A percentile compares a stretch with the other conserved stretches of the same genome.
phyloP scores from a whole-genome alignment of 2,797 vertebrate species.

The Ambastaia sidthimunki region DNA sequence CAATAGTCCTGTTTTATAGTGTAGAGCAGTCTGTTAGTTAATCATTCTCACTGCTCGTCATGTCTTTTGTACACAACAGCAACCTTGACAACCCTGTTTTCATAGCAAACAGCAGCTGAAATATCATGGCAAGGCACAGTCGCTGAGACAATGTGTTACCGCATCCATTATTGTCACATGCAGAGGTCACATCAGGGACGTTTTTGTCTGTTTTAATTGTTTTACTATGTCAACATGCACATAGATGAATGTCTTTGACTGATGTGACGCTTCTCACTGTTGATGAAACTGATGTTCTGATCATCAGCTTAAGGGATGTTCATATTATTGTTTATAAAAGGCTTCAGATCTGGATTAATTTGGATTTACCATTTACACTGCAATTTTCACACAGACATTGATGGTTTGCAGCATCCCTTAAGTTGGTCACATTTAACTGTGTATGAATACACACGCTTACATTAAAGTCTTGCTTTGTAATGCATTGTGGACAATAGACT shows the following conservation, averaged over 20 bases:
- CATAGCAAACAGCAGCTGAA: not conserved
- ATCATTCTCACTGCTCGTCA: not conserved
- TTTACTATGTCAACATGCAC: not conserved
- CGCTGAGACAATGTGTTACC: not conserved
- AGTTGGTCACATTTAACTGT: not conserved
- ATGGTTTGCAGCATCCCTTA: not conserved
- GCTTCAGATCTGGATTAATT: not conserved
- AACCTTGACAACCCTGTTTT: slow-evolving; percentile 23
- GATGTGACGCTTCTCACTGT: no score
- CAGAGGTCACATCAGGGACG: not conserved
- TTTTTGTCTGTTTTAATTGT: not conserved
- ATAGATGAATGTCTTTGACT: no score
- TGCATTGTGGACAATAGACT: not conserved
- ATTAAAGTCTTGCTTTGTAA: not conserved
- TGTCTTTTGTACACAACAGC: not conserved
- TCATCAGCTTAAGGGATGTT: no score
- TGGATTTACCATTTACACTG: not conserved
- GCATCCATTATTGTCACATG: not conserved
- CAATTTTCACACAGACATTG: not conserved
- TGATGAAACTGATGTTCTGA: no score
- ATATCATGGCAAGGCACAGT: slow-evolving; percentile 3
- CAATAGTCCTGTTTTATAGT: not conserved
- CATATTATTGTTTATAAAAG: no score
- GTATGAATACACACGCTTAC: not conserved
- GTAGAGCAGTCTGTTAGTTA: slow-evolving; percentile 1